These are phyloP conservation scores for Operophtera brumata DNA, from an alignment of 2,888 invertebrate genomes.

Conservation along the genomic window DNA sequence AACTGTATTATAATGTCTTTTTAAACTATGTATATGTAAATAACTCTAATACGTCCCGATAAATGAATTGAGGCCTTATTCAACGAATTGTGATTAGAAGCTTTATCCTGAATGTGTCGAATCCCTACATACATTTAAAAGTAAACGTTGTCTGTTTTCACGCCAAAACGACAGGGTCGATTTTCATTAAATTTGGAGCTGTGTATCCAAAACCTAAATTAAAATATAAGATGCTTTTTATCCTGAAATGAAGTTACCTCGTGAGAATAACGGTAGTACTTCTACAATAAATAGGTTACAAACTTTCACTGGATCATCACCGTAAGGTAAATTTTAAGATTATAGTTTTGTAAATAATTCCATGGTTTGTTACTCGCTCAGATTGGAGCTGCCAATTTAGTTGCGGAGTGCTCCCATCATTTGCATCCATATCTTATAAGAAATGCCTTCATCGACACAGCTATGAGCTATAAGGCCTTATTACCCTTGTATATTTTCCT, in stretches of 20 bases:
- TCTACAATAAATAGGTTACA: slow-evolving; percentile 10
- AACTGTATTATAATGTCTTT: slow-evolving; percentile 10
- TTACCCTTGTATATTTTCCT: slow-evolving; percentile 29
- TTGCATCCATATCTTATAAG: slow-evolving; percentile 24
- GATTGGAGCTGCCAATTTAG: slow-evolving; percentile 63
- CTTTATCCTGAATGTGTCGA: slow-evolving; percentile 10
- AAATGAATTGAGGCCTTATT: slow-evolving; percentile 41
- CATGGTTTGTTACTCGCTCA: slow-evolving; percentile 46
- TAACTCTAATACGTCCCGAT: slow-evolving; percentile 34
- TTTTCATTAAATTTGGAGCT: no score
- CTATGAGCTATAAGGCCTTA: slow-evolving; percentile 39
- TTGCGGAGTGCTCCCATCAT: slow-evolving; percentile 44
- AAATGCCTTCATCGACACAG: slow-evolving; percentile 27
- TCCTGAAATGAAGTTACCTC: no score
- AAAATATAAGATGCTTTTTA: no score
- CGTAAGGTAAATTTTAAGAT: background rate
- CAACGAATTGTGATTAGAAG: slow-evolving; percentile 23
- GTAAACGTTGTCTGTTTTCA: no score
- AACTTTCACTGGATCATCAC: slow-evolving; percentile 2
- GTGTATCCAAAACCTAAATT: no score
- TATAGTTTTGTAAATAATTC: slow-evolving; percentile 9
- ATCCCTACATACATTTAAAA: background rate
- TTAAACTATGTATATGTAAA: slow-evolving; percentile 40
- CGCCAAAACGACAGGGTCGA: no score
- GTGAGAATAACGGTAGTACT: no score